Percentiles rank a stretch among this genome's conserved stretches.
phyloP scores from a whole-genome alignment of 2,888 invertebrate genomes.

The Apodemia zela region DNA sequence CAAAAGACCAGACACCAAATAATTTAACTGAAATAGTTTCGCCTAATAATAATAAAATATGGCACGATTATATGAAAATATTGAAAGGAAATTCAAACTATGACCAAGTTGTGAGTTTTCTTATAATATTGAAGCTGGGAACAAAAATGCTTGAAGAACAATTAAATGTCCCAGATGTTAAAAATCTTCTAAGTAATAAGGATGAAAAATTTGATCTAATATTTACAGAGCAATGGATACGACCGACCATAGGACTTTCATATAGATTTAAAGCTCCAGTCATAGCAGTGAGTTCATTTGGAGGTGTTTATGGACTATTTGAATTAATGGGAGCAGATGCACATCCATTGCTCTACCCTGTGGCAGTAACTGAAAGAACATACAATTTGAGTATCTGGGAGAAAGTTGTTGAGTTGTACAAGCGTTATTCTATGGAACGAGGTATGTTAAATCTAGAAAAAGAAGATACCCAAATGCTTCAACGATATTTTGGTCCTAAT shows the following conservation, averaged over 20 bases:
- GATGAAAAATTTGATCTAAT: too few species aligned
- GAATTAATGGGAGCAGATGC: constrained; percentile 34
- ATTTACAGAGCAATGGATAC: constrained; percentile 27
- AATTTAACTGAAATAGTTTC: neutral
- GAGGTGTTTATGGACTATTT: constrained; percentile 28
- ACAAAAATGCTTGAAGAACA: neutral
- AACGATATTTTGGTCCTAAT: constrained; percentile 38
- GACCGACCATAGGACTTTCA: constrained; percentile 34
- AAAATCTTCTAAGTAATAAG: neutral
- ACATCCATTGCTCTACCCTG: constrained; percentile 36
- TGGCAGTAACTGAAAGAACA: constrained; percentile 38
- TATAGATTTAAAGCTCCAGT: constrained; percentile 42
- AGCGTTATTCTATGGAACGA: constrained; percentile 22
- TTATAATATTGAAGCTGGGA: neutral
- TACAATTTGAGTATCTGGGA: constrained; percentile 21
- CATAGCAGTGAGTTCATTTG: constrained; percentile 43
- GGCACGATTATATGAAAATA: neutral
- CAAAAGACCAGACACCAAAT: neutral
- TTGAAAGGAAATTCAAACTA: neutral
- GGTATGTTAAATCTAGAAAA: neutral
- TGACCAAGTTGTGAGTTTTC: neutral
- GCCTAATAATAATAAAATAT: neutral
- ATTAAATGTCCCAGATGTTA: neutral
- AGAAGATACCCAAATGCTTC: constrained; percentile 33
- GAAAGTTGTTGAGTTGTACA: constrained; percentile 26